A percentile compares a stretch with the other conserved stretches of the same genome.
Evolutionary conservation across 2,797 vertebrate species (phyloP).

Genomic region (Semaprochilodus insignis): DNA sequence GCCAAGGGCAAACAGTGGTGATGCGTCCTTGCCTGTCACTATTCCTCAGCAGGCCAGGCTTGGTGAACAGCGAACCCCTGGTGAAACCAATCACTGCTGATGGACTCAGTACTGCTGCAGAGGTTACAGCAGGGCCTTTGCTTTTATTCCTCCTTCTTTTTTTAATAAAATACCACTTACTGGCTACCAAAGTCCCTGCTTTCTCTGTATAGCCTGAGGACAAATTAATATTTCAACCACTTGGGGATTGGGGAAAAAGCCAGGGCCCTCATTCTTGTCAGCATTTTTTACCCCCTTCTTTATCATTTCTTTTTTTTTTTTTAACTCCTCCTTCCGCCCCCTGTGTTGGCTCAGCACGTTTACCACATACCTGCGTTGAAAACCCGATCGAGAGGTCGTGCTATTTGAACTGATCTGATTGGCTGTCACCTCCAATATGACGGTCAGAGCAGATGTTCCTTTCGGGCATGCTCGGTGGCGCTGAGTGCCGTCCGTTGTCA

Average conservation of each 20-base stretch:
- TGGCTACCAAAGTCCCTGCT: constrained; percentile 80
- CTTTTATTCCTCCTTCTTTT: constrained; percentile 70
- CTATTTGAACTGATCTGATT: constrained; percentile 86
- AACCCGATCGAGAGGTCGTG: constrained; percentile 76
- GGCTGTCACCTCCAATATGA: constrained; percentile 90
- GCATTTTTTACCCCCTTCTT: constrained; percentile 72
- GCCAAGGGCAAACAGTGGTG: constrained; percentile 75
- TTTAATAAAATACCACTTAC: constrained; percentile 90
- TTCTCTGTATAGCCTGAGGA: constrained; percentile 86
- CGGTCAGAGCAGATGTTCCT: constrained; percentile 84
- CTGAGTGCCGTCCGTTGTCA: constrained; percentile 80
- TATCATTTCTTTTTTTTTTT: constrained; percentile 59
- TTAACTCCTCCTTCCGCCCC: constrained; percentile 25
- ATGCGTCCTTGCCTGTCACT: constrained; percentile 80
- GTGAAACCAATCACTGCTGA: constrained; percentile 69
- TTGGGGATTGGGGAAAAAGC: constrained; percentile 81
- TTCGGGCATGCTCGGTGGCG: constrained; percentile 85
- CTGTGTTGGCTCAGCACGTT: constrained; percentile 62
- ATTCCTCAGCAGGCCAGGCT: constrained; percentile 69
- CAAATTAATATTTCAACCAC: constrained; percentile 97
- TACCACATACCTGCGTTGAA: constrained; percentile 77
- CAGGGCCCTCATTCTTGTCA: constrained; percentile 84
- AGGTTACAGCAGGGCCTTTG: constrained; percentile 70
- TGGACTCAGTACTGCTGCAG: constrained; percentile 63
- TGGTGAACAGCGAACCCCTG: constrained; percentile 62